Evolutionary conservation across 1,140 invertebrate species (phyloP).

Genomic region (Acyrthosiphon pisum): DNA sequence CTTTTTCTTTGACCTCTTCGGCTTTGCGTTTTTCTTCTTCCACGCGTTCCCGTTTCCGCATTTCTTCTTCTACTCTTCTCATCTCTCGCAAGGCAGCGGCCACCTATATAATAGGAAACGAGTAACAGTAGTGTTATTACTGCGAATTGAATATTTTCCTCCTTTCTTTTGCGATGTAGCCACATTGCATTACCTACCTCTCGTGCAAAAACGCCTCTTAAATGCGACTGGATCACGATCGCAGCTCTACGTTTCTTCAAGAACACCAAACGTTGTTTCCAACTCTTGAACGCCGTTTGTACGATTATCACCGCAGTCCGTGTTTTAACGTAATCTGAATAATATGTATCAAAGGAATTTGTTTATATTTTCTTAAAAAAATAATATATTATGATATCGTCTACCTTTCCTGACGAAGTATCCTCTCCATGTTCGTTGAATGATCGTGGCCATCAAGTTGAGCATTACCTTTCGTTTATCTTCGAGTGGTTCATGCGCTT

Average conservation of each 20-base stretch:
- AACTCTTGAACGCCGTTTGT: conserved; percentile 86
- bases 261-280: conserved; percentile 84
- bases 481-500: conserved; percentile 87
- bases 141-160: neutral
- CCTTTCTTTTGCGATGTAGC: neutral
- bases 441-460: conserved; percentile 74
- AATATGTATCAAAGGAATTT: neutral
- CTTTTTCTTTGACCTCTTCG: conserved; percentile 65
- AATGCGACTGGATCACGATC: conserved; percentile 86
- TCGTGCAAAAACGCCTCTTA: conserved; percentile 88
- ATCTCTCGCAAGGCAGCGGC: conserved; percentile 86
- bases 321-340: conserved; percentile 72
- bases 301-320: conserved; percentile 78
- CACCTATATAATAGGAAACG: conserved; percentile 64
- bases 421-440: conserved; percentile 80
- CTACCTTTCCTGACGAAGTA: conserved; percentile 71
- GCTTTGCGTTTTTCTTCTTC: conserved; percentile 73
- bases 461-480: conserved; percentile 76
- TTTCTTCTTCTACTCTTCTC: conserved; percentile 90
- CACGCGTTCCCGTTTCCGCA: conserved; percentile 77
- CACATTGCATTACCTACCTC: conserved; percentile 69
- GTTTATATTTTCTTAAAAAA: neutral
- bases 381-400: neutral
- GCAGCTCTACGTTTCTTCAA: conserved; percentile 83
- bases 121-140: neutral